Evolutionary conservation across 2,113 vertebrate species (phyloP).

Genomic region (Eptesicus fuscus): DNA sequence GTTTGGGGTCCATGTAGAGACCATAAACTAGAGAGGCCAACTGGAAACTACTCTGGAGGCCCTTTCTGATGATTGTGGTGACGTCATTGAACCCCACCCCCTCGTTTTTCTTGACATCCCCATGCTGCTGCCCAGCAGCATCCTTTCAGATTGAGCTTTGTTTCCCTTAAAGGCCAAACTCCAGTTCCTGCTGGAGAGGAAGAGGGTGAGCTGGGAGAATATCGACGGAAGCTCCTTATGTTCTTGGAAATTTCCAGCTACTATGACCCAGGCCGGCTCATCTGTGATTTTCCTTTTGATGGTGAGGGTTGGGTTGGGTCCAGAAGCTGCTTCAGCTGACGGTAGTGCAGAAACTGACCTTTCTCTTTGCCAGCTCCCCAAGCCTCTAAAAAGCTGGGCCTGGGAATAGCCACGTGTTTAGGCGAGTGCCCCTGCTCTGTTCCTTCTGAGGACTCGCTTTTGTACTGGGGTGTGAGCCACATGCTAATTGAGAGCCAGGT

Average conservation of each 20-base stretch:
- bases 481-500: neutral
- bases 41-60: neutral
- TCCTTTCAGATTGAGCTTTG: neutral
- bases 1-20: neutral
- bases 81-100: neutral
- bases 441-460: neutral
- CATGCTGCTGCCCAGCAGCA: neutral
- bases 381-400: too few species aligned
- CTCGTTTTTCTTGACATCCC: neutral
- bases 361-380: neutral
- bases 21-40: neutral
- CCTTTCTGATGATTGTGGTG: neutral
- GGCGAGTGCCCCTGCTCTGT: neutral
- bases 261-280: slow-evolving; percentile 93
- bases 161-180: slow-evolving; percentile 71
- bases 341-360: neutral
- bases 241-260: slow-evolving; percentile 92
- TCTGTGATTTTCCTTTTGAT: slow-evolving; percentile 98
- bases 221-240: slow-evolving; percentile 89
- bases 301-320: slow-evolving; percentile 83
- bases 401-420: neutral
- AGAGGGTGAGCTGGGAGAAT: slow-evolving; percentile 91
- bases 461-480: neutral
- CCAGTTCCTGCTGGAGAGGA: slow-evolving; percentile 91
- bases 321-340: neutral